Conservation (phyloP, 1,140 invertebrate species). For the Zaprionus taronus region DNA sequence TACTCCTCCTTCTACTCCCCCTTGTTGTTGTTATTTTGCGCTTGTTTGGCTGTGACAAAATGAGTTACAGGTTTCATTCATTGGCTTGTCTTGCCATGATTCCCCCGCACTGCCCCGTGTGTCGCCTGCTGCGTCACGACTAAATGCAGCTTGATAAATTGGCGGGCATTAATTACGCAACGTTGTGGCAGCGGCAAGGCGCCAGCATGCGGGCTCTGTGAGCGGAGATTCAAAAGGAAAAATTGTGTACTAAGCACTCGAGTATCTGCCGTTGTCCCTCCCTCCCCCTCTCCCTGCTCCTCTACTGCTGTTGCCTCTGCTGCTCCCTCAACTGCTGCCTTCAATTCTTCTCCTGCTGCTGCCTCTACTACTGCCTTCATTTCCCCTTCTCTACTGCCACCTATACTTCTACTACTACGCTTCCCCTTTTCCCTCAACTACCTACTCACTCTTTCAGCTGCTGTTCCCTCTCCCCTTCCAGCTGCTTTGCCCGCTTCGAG, state of each 20-base stretch:
- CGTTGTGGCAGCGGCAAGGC: background rate
- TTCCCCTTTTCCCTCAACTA: background rate
- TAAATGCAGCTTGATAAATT: conserved; percentile 79
- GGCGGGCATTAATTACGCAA: conserved; percentile 76
- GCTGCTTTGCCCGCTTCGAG: background rate
- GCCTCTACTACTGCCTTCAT: background rate
- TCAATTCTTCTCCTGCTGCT: background rate
- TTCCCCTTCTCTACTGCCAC: background rate
- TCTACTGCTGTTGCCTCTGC: background rate
- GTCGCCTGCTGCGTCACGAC: background rate
- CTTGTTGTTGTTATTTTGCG: conserved; percentile 29
- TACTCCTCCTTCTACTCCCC: background rate
- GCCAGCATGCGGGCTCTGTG: conserved; percentile 27
- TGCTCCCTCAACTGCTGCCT: background rate
- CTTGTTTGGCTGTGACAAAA: conserved; percentile 74
- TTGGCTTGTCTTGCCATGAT: conserved; percentile 35
- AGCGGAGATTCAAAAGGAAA: conserved; percentile 17
- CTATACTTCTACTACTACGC: background rate
- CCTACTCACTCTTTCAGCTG: background rate
- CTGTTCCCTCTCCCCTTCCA: background rate
- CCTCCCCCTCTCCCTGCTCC: background rate
- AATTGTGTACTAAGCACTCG: conserved; percentile 8
- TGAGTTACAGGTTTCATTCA: conserved; percentile 81
- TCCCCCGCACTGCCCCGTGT: background rate
- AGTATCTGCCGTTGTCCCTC: background rate